These are phyloP conservation scores for Malurus melanocephalus DNA, from an alignment of 2,113 vertebrate species.

Conservation along the genomic window DNA sequence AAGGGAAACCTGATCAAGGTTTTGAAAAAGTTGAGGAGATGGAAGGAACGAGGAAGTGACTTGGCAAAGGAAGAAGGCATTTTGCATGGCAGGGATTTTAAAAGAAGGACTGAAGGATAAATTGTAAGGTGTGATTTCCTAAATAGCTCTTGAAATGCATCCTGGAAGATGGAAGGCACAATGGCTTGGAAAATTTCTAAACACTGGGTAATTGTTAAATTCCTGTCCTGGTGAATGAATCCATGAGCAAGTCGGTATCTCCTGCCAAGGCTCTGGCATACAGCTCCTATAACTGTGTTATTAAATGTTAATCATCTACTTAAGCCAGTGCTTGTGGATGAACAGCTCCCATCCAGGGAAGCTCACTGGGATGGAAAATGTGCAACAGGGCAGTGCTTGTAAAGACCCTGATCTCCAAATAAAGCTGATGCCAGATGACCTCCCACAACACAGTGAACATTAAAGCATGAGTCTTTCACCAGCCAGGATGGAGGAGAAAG, in stretches of 20 bases:
- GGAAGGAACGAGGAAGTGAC: constrained; percentile 3
- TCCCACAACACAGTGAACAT: background rate
- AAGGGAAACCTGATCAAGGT: background rate
- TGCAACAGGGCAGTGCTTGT: background rate
- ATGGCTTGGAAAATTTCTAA: background rate
- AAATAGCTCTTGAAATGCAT: background rate
- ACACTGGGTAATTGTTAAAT: background rate
- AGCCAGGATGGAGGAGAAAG: background rate
- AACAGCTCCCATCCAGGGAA: background rate
- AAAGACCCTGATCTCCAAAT: background rate
- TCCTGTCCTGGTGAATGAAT: background rate
- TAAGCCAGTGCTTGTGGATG: rapidly evolving
- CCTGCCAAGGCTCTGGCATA: background rate
- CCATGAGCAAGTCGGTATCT: background rate
- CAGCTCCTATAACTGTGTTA: background rate
- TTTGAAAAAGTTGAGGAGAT: background rate
- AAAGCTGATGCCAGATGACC: background rate
- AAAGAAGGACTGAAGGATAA: background rate
- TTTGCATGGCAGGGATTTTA: background rate
- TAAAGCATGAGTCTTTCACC: rapidly evolving
- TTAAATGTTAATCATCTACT: background rate
- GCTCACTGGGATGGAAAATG: background rate
- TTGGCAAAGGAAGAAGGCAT: background rate
- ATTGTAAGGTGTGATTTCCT: background rate
- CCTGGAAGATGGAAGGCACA: background rate